phyloP scores from a whole-genome alignment of 2,797 vertebrate genomes.

The Adrianichthys oophorus region DNA sequence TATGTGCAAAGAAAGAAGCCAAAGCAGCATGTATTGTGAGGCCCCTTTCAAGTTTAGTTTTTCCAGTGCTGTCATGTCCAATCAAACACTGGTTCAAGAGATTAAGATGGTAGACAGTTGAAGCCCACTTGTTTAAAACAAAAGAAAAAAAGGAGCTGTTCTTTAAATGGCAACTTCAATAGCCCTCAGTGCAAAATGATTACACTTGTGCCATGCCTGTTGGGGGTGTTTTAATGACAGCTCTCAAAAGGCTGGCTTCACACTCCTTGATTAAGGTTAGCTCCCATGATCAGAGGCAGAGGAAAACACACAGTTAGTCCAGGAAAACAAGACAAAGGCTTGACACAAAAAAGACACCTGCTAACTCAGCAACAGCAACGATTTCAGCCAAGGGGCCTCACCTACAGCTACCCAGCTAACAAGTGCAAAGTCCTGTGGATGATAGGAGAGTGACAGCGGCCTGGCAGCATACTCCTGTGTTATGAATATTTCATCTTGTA shows the following conservation, averaged over 20 bases:
- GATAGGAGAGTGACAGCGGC: conserved; percentile 74
- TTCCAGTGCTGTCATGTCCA: conserved; percentile 70
- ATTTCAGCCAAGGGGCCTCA: conserved; percentile 61
- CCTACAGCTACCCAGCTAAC: conserved; percentile 68
- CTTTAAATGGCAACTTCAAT: conserved; percentile 75
- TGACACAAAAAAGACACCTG: conserved; percentile 72
- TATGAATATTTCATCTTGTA: conserved; percentile 78
- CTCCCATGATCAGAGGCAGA: conserved; percentile 75
- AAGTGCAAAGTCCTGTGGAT: conserved; percentile 71
- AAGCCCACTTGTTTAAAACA: conserved; percentile 54
- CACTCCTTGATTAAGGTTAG: conserved; percentile 75
- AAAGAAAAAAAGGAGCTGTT: conserved; percentile 47
- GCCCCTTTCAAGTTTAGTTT: conserved; percentile 71
- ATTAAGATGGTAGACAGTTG: conserved; percentile 62
- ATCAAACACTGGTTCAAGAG: conserved; percentile 60
- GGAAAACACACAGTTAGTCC: conserved; percentile 77
- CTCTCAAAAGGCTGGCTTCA: conserved; percentile 71
- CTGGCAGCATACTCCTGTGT: conserved; percentile 62
- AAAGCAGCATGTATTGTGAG: conserved; percentile 61
- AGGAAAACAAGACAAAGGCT: conserved; percentile 66
- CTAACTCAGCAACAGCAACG: conserved; percentile 74
- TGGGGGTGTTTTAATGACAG: conserved; percentile 82
- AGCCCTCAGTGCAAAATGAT: conserved; percentile 74
- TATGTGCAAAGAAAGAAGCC: conserved; percentile 57
- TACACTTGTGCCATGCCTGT: conserved; percentile 55